Evolutionary conservation across 2,113 vertebrate genomes (phyloP).

Genomic region (Phrynosoma blainvillii): DNA sequence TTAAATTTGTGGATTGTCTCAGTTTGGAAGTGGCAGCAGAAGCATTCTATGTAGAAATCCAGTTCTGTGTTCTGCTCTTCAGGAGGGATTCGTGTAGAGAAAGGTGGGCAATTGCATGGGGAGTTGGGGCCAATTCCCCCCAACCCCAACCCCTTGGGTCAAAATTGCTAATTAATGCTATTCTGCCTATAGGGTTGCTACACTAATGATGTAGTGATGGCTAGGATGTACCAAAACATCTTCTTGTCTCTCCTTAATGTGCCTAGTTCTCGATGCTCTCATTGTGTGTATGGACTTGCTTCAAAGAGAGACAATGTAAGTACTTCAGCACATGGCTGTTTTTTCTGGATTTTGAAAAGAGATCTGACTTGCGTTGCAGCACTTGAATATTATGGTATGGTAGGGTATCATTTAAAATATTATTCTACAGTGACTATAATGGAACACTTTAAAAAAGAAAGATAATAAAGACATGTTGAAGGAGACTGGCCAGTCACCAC

Average conservation of each 20-base stretch:
- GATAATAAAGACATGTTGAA: not conserved
- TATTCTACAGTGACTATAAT: not conserved
- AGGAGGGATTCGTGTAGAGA: too few species aligned
- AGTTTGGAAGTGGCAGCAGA: too few species aligned
- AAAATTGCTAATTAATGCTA: not conserved
- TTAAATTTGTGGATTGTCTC: too few species aligned
- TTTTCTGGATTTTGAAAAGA: conserved; percentile 7
- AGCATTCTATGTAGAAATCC: too few species aligned
- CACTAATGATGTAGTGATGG: not conserved
- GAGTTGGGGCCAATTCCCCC: too few species aligned
- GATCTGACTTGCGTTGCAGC: not conserved
- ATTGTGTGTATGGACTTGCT: conserved; percentile 96
- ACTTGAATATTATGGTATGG: not conserved
- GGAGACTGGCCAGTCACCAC: not conserved
- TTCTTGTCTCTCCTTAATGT: conserved; percentile 61
- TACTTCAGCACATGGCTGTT: conserved; percentile 28
- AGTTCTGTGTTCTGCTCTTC: too few species aligned
- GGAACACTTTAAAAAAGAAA: not conserved
- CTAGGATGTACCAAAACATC: rapidly evolving
- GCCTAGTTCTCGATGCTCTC: conserved; percentile 91
- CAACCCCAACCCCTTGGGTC: too few species aligned
- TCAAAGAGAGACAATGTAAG: conserved; percentile 86
- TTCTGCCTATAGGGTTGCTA: not conserved
- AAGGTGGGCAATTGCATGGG: too few species aligned
- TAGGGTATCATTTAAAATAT: not conserved